phyloP scores from a whole-genome alignment of 2,888 invertebrate species.

The Helobdella robusta region DNA sequence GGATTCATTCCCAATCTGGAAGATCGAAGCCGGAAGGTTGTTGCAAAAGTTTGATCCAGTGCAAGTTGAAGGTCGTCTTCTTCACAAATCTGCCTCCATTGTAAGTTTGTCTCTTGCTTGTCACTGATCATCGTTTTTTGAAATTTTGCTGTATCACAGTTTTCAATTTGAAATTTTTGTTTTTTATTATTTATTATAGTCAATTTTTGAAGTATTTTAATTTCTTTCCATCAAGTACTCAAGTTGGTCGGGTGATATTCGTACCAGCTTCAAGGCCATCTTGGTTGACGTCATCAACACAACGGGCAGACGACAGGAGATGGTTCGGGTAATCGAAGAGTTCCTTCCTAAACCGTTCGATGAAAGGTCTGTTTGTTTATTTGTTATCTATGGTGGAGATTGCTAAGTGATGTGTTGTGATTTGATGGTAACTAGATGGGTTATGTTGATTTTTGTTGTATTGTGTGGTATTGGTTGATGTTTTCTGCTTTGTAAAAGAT shows the following conservation, averaged over 20 bases:
- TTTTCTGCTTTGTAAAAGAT: too few species aligned
- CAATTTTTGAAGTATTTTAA: too few species aligned
- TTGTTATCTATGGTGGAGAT: background rate
- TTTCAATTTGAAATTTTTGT: too few species aligned
- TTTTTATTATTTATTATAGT: too few species aligned
- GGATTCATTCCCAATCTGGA: conserved; percentile 80
- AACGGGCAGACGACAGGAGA: conserved; percentile 35
- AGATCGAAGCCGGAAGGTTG: conserved; percentile 69
- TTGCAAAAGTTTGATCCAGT: conserved; percentile 61
- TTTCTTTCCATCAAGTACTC: conserved; percentile 41
- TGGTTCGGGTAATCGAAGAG: conserved; percentile 42
- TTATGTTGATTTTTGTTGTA: too few species aligned
- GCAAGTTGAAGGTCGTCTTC: conserved; percentile 20
- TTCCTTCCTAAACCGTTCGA: conserved; percentile 40
- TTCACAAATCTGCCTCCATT: conserved; percentile 32
- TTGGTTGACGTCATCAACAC: conserved; percentile 36
- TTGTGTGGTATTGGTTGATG: background rate
- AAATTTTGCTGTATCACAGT: too few species aligned
- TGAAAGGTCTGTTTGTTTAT: conserved; percentile 11
- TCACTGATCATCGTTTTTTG: too few species aligned
- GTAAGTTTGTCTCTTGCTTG: conserved; percentile 29
- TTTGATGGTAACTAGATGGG: too few species aligned
- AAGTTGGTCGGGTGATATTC: conserved; percentile 43
- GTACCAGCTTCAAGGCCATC: conserved; percentile 40
- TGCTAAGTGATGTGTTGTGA: background rate